Evolutionary conservation across 1,140 invertebrate species (phyloP).

Genomic region (Campoletis sonorensis): DNA sequence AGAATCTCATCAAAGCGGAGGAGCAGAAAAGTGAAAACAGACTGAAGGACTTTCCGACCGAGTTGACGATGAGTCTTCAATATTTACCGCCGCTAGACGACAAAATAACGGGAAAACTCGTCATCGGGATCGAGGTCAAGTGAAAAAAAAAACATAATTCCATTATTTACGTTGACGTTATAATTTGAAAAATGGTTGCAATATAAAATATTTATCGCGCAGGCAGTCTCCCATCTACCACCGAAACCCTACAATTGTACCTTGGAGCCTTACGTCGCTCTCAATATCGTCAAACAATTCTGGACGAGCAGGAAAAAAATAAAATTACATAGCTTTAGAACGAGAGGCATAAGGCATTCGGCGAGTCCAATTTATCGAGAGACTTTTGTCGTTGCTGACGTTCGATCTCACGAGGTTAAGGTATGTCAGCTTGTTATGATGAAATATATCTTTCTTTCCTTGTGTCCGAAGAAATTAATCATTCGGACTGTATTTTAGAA

Average conservation of each 20-base stretch:
- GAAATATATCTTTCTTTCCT: not conserved
- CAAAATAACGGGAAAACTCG: constrained; percentile 66
- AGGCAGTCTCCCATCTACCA: constrained; percentile 72
- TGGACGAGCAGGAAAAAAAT: constrained; percentile 72
- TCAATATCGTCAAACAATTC: constrained; percentile 71
- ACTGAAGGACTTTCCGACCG: constrained; percentile 69
- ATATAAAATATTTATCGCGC: constrained; percentile 44
- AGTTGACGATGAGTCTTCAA: constrained; percentile 71
- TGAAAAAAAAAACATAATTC: too few species aligned
- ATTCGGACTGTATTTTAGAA: too few species aligned
- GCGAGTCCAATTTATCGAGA: constrained; percentile 73
- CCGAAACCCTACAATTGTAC: constrained; percentile 74
- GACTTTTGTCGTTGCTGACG: constrained; percentile 72
- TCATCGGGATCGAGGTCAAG: constrained; percentile 73
- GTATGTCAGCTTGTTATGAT: constrained; percentile 53
- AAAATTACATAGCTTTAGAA: constrained; percentile 72
- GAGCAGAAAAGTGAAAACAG: constrained; percentile 65
- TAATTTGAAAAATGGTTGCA: not conserved
- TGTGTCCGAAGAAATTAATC: too few species aligned
- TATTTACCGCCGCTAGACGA: constrained; percentile 68
- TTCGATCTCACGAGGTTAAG: constrained; percentile 69
- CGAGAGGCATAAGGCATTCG: constrained; percentile 70
- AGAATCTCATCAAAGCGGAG: constrained; percentile 67
- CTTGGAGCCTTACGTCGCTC: constrained; percentile 71
- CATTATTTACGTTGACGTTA: not conserved